Conservation (phyloP, 2,888 invertebrate species). For the Eustalomyia histrio region DNA sequence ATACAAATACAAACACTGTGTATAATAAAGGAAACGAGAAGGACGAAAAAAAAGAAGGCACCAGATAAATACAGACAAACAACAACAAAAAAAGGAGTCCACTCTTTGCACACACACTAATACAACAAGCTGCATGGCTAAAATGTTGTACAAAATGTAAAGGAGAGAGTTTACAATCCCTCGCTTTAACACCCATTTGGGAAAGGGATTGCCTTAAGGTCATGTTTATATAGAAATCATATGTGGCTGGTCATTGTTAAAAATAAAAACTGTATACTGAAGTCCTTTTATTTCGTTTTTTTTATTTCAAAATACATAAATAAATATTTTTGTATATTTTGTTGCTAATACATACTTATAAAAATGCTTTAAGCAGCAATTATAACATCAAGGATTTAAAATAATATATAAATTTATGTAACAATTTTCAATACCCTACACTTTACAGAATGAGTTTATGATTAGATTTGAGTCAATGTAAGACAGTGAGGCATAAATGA, state of each 20-base stretch:
- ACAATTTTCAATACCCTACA: no score
- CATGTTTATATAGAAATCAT: conserved; percentile 51
- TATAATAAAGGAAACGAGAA: conserved; percentile 11
- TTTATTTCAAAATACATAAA: background rate
- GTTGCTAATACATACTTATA: conserved; percentile 16
- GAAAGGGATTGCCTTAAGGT: conserved; percentile 48
- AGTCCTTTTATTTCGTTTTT: background rate
- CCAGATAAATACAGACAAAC: conserved; percentile 39
- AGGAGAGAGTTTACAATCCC: conserved; percentile 32
- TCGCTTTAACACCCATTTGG: background rate
- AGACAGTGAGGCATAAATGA: no score
- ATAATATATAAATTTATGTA: background rate
- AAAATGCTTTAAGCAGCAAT: conserved; percentile 53
- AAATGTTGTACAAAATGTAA: background rate
- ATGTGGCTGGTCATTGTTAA: conserved; percentile 48
- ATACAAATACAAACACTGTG: conserved; percentile 50
- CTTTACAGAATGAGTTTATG: no score
- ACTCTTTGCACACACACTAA: background rate
- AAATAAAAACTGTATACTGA: background rate
- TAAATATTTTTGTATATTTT: conserved; percentile 27
- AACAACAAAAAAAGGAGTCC: background rate
- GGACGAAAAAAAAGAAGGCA: conserved; percentile 7
- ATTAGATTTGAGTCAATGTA: no score
- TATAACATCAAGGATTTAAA: conserved; percentile 53
- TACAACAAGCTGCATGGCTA: conserved; percentile 2